Evolutionary conservation across 1,140 invertebrate genomes (phyloP).

Genomic region (Diabrotica undecimpunctata): DNA sequence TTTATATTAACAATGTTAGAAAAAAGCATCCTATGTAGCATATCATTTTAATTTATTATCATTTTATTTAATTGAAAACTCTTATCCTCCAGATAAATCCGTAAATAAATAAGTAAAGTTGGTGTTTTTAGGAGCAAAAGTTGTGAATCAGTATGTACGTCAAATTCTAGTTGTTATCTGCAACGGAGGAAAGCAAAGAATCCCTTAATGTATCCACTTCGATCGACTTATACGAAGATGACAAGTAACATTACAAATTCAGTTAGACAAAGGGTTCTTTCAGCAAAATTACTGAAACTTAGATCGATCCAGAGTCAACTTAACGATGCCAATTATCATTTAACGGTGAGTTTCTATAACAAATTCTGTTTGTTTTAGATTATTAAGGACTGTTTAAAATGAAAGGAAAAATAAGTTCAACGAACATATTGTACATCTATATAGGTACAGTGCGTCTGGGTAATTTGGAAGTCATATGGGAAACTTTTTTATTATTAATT

Average conservation of each 20-base stretch:
- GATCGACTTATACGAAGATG: slow-evolving; percentile 23
- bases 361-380: not conserved
- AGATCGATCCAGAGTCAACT: slow-evolving; percentile 76
- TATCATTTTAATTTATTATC: too few species aligned
- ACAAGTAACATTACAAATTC: slow-evolving; percentile 24
- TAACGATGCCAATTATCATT: slow-evolving; percentile 71
- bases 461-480: too few species aligned
- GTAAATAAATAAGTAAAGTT: too few species aligned
- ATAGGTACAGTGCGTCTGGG: too few species aligned
- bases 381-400: too few species aligned
- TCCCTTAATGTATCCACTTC: slow-evolving; percentile 35
- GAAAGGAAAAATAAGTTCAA: too few species aligned
- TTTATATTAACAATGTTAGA: too few species aligned
- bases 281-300: slow-evolving; percentile 68
- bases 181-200: slow-evolving; percentile 42
- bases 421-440: too few species aligned
- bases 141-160: slow-evolving; percentile 43
- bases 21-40: too few species aligned
- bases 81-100: too few species aligned
- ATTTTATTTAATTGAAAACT: too few species aligned
- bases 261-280: slow-evolving; percentile 67
- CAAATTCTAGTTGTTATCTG: slow-evolving; percentile 44
- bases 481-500: too few species aligned
- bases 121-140: slow-evolving; percentile 37
- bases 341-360: slow-evolving; percentile 56